These are phyloP conservation scores for Dugesia japonica DNA, from an alignment of 2,888 invertebrate genomes.

Conservation along the genomic window DNA sequence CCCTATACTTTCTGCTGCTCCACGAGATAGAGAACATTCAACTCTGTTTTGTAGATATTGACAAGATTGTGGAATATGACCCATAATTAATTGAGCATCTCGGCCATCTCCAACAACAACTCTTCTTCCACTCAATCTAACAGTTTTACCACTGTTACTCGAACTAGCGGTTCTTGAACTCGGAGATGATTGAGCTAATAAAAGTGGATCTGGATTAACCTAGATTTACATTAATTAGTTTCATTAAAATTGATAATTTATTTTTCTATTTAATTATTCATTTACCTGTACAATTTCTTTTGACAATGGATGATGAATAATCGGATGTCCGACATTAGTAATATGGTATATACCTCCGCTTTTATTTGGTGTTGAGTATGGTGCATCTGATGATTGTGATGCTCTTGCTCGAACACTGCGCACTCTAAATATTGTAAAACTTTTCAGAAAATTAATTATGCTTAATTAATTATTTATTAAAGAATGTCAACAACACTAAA, in stretches of 20 bases:
- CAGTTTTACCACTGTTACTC: constrained; percentile 9
- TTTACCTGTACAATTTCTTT: background rate
- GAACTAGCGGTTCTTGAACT: constrained; percentile 29
- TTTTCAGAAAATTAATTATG: too few relatives aligned
- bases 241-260: too few relatives aligned
- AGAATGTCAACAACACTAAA: too few relatives aligned
- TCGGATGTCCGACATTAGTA: background rate
- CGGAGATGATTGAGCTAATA: constrained; percentile 25
- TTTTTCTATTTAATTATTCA: too few relatives aligned
- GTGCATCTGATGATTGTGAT: background rate
- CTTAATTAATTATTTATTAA: too few relatives aligned
- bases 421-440: too few relatives aligned
- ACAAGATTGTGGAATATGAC: constrained; percentile 4
- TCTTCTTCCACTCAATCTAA: constrained; percentile 1
- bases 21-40: constrained; percentile 15
- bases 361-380: background rate
- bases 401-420: background rate
- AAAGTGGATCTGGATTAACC: constrained; percentile 1
- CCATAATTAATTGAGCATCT: constrained; percentile 20
- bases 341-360: constrained; percentile 3
- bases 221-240: background rate
- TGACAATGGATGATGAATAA: background rate
- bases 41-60: constrained; percentile 25
- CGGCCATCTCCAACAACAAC: constrained; percentile 14
- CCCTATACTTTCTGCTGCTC: constrained; percentile 22